Evolutionary conservation across 2,888 invertebrate genomes (phyloP).

Genomic region (Parnassius smintheus): DNA sequence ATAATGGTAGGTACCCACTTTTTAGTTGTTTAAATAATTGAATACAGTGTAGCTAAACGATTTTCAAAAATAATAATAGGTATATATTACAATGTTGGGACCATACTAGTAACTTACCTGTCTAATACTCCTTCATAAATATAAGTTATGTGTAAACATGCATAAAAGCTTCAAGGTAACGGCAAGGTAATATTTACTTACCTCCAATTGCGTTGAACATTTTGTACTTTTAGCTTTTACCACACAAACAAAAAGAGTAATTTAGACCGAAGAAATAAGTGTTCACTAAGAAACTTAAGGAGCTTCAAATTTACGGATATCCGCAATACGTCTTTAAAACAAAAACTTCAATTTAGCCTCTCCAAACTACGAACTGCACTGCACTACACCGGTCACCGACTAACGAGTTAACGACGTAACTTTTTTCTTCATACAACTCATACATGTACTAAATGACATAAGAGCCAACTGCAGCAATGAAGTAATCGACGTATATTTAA

Average conservation of each 20-base stretch:
- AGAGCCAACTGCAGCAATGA: constrained; percentile 39
- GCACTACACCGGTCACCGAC: constrained; percentile 10
- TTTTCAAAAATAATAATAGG: too few species aligned
- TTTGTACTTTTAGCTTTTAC: constrained; percentile 38
- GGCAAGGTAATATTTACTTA: constrained; percentile 33
- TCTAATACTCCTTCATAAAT: too few species aligned
- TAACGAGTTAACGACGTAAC: constrained; percentile 7
- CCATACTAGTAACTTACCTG: too few species aligned
- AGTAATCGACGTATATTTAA: constrained; percentile 57
- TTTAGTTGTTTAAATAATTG: too few species aligned
- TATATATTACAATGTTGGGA: too few species aligned
- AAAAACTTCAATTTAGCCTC: constrained; percentile 25
- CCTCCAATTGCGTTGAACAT: constrained; percentile 79
- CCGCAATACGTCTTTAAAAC: constrained; percentile 17
- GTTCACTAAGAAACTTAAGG: constrained; percentile 10
- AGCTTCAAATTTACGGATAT: constrained; percentile 17
- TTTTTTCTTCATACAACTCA: constrained; percentile 28
- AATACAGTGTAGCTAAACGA: too few species aligned
- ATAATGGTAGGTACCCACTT: too few species aligned
- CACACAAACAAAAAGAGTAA: constrained; percentile 17
- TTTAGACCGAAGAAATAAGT: constrained; percentile 1
- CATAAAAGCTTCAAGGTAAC: too few species aligned
- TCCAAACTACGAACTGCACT: too few species aligned
- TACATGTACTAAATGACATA: constrained; percentile 30
- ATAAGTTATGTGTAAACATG: too few species aligned